Conservation (phyloP, 2,888 invertebrate genomes). For the Apomyelois bistriatella region DNA sequence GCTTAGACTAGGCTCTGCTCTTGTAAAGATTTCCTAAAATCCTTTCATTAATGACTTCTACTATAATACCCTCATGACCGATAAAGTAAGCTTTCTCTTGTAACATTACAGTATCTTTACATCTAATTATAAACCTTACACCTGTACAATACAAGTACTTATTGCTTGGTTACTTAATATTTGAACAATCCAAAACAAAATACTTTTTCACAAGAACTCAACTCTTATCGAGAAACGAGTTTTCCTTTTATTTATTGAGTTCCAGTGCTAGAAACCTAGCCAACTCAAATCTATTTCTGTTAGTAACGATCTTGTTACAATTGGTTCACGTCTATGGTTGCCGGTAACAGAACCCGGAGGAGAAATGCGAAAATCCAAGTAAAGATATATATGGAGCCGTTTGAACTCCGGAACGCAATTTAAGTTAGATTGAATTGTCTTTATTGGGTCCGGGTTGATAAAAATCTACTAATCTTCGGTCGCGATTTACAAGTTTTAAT, state of each 20-base stretch:
- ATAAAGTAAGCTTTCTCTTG: too few relatives aligned
- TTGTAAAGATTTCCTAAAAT: too few relatives aligned
- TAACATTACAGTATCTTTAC: too few relatives aligned
- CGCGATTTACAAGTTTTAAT: neutral
- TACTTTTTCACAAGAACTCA: neutral
- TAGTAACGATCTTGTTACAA: neutral
- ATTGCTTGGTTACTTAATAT: too few relatives aligned
- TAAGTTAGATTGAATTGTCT: constrained; percentile 3
- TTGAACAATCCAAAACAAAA: neutral
- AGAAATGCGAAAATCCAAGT: neutral
- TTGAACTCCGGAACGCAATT: neutral
- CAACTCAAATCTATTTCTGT: neutral
- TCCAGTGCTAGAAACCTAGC: neutral
- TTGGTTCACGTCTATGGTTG: neutral
- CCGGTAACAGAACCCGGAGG: neutral
- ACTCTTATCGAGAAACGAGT: neutral
- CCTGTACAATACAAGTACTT: too few relatives aligned
- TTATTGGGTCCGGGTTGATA: neutral
- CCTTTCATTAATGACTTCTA: too few relatives aligned
- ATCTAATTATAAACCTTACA: too few relatives aligned
- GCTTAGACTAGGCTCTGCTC: too few relatives aligned
- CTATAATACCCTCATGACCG: too few relatives aligned
- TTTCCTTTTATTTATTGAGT: neutral
- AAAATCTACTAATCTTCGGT: neutral
- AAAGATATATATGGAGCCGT: neutral